Evolutionary conservation across 2,888 invertebrate species (phyloP).

Genomic region (Cheilosia vernalis): DNA sequence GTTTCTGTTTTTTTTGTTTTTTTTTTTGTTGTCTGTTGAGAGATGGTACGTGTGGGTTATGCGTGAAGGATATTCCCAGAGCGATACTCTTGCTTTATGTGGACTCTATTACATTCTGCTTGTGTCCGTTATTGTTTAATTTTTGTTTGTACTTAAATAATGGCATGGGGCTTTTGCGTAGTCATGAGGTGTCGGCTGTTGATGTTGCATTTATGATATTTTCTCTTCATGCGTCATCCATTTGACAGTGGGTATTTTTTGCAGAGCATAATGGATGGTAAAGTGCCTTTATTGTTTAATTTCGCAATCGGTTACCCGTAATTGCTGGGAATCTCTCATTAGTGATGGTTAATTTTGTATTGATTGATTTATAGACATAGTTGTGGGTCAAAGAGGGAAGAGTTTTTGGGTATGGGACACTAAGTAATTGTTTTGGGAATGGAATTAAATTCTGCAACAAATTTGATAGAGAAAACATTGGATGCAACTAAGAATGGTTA

Average conservation of each 20-base stretch:
- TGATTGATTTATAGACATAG: background rate
- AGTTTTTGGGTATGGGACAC: too few relatives aligned
- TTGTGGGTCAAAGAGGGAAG: background rate
- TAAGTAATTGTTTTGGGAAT: too few relatives aligned
- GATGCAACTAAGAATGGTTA: too few relatives aligned
- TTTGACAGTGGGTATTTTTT: background rate
- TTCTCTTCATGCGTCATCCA: background rate
- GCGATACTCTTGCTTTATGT: slow-evolving; percentile 6
- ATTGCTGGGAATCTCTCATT: slow-evolving; percentile 51
- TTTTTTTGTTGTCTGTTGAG: slow-evolving; percentile 2
- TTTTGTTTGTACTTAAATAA: slow-evolving; percentile 43
- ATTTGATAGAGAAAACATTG: too few relatives aligned
- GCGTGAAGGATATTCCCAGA: background rate
- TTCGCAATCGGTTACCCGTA: slow-evolving; percentile 40
- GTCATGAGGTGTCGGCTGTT: background rate
- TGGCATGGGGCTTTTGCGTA: background rate
- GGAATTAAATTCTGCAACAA: too few relatives aligned
- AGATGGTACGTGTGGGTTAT: background rate
- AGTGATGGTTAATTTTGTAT: background rate
- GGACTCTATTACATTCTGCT: slow-evolving; percentile 16
- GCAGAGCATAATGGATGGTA: slow-evolving; percentile 2
- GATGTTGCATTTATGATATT: slow-evolving; percentile 33
- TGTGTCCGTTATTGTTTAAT: slow-evolving; percentile 14
- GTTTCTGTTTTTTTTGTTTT: background rate
- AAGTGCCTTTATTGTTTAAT: slow-evolving; percentile 38